Evolutionary conservation across 1,140 invertebrate genomes (phyloP).

Genomic region (Melitaea cinxia): DNA sequence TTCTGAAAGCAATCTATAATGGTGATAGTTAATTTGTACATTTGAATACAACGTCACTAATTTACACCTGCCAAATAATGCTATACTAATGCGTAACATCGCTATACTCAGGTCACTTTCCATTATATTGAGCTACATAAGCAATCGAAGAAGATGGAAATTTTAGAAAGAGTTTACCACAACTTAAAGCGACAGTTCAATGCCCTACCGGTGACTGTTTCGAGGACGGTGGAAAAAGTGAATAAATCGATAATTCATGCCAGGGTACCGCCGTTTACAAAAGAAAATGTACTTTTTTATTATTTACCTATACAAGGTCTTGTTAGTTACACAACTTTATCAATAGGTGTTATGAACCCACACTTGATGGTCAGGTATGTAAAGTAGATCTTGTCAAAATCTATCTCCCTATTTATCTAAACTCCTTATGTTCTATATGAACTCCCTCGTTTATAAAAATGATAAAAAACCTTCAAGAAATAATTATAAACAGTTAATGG

Average conservation of each 20-base stretch:
- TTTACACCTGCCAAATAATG: slow-evolving; percentile 73
- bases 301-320: slow-evolving; percentile 79
- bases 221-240: slow-evolving; percentile 61
- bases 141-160: slow-evolving; percentile 60
- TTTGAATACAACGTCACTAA: slow-evolving; percentile 51
- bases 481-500: no score
- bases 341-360: slow-evolving; percentile 79
- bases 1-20: slow-evolving; percentile 4
- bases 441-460: no score
- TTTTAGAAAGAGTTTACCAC: slow-evolving; percentile 64
- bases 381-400: slow-evolving; percentile 6
- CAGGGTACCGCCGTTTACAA: slow-evolving; percentile 71
- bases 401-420: no score
- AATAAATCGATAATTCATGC: slow-evolving; percentile 70
- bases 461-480: no score
- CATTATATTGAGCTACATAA: slow-evolving; percentile 21
- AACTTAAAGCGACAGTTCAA: slow-evolving; percentile 53
- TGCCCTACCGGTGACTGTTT: slow-evolving; percentile 55
- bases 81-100: slow-evolving; percentile 60
- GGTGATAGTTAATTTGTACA: slow-evolving; percentile 45
- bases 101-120: slow-evolving; percentile 22
- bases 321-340: slow-evolving; percentile 77
- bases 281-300: slow-evolving; percentile 77
- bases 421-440: background rate
- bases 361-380: slow-evolving; percentile 75